Evolutionary conservation across 2,113 vertebrate species (phyloP).

Genomic region (Pao palembangensis): DNA sequence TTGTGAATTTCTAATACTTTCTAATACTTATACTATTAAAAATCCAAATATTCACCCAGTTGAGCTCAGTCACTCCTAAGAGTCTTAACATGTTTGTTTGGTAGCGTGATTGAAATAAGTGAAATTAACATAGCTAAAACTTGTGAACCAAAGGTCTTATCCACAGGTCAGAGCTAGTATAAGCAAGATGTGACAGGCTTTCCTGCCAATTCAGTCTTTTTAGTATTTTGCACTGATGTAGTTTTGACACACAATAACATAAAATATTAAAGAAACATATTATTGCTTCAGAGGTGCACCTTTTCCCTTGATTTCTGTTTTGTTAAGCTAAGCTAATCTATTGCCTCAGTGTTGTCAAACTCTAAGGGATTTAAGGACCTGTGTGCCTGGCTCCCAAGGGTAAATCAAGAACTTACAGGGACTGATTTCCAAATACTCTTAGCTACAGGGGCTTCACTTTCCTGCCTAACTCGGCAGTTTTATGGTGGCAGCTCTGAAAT

Average conservation of each 20-base stretch:
- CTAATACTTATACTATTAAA: no score
- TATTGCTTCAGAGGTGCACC: not conserved
- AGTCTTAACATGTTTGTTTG: no score
- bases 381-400: not conserved
- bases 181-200: no score
- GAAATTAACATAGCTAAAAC: no score
- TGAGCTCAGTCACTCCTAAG: no score
- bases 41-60: not conserved
- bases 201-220: no score
- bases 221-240: no score
- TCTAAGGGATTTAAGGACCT: not conserved
- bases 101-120: no score
- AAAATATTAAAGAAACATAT: not conserved
- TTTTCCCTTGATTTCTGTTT: not conserved
- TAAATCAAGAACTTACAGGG: slow-evolving; percentile 10
- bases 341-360: not conserved
- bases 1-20: slow-evolving; percentile 7
- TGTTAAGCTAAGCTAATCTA: slow-evolving; percentile 5
- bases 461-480: slow-evolving; percentile 19
- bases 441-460: slow-evolving; percentile 2
- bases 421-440: slow-evolving; percentile 10
- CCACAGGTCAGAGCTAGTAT: no score
- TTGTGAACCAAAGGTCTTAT: no score
- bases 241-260: no score
- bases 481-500: slow-evolving; percentile 8